Base-by-base conservation (phyloP, 37 sponge, comb jelly and placozoan species). In the Mnemiopsis leidyi region DNA sequence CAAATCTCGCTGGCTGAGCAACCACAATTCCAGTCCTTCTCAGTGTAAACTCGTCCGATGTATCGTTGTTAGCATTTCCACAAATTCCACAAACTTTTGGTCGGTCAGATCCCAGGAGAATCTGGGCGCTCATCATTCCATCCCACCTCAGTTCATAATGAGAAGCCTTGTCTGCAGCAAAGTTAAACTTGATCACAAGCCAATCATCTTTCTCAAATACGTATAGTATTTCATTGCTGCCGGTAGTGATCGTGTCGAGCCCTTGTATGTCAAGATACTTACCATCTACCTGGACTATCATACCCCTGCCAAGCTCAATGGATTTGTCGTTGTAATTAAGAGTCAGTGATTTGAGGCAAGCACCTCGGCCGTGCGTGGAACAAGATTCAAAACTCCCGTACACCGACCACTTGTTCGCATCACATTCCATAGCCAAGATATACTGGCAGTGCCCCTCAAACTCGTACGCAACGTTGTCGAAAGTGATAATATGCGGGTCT, bases 371-470 rank as follows among this genome's bases (percentile, higher is more conserved):
- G 24, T 85, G 90, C 5, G 61, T 85, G 0, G 90, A 85, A 40
- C 90, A 85, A 0, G 90, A 29, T 61, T 85, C 90, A 39, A 85
- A 85, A 21, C 48, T 39, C 1, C 90, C 90, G 61, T 85, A 85
- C 24, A 85, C 24, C 3, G 40, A 39, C 90, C 90, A 85, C 26
- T 21, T n/a, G 28, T 26, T 34, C n/a, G n/a, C n/a, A 38, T 39
- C 61, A 25, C 90, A 85, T 39, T 85, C 90, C 90, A n/a, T 40
- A 2, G 61, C 90, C 90, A 85, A 28, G 21, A 85, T 37, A 40
- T 85, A 85, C 61, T 40, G 29, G 39, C 90, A 85, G n/a, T 85
- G 90, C 28, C 90, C 90, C 25, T 85, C 40, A 26, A 85, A 85
- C 9, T 85, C 90, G 61, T 40, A 85, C 38, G 25, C 25, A 3